phyloP scores from a whole-genome alignment of 2,113 vertebrate genomes.

The Polyodon spathula region DNA sequence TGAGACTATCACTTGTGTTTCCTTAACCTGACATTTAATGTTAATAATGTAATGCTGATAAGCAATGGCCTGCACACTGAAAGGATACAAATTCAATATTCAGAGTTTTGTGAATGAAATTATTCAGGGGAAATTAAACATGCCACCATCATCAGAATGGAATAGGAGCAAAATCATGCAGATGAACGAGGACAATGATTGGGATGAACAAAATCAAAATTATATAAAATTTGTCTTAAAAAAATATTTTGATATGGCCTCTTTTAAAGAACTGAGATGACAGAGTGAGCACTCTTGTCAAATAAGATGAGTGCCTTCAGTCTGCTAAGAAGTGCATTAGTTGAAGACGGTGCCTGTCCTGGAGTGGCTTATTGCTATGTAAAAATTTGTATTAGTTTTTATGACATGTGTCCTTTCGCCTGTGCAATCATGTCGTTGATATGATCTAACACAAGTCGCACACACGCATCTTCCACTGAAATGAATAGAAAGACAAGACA shows the following conservation, averaged over 20 bases:
- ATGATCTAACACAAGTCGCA: no score
- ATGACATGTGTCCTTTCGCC: no score
- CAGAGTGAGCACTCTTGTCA: no score
- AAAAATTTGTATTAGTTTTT: no score
- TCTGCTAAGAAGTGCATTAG: no score
- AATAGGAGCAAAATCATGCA: background rate
- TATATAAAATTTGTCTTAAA: background rate
- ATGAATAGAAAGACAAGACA: no score
- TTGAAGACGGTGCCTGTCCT: no score
- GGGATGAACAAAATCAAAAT: background rate
- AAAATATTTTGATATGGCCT: background rate
- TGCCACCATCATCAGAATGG: background rate
- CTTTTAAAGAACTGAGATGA: no score
- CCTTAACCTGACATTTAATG: slow-evolving; percentile 36
- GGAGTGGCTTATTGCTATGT: no score
- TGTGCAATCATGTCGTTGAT: no score
- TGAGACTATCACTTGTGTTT: slow-evolving; percentile 14
- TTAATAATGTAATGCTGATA: slow-evolving; percentile 23
- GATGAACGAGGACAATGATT: background rate
- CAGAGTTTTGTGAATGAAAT: slow-evolving; percentile 7
- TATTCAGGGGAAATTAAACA: slow-evolving; percentile 4
- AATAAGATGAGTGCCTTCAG: no score
- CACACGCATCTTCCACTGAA: background rate
- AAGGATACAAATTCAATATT: slow-evolving; percentile 20
- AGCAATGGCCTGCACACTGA: slow-evolving; percentile 9